A percentile compares a stretch with the other conserved stretches of the same genome.
Evolutionary conservation across 2,888 invertebrate genomes (phyloP).

Genomic region (Agrochola lota): DNA sequence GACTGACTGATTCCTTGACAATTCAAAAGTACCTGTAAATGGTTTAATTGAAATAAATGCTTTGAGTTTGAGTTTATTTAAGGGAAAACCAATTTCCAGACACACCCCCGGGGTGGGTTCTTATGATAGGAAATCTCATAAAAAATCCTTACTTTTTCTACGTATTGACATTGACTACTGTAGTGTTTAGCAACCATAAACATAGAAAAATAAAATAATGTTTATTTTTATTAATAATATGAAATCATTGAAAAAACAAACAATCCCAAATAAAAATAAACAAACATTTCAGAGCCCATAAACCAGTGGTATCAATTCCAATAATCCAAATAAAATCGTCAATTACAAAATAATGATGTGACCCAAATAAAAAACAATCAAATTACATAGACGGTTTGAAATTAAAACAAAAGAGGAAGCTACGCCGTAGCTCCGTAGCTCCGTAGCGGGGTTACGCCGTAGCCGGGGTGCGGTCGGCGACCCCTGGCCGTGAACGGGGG

Average conservation of each 20-base stretch:
- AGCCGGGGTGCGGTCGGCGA: conserved; percentile 90
- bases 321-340: conserved; percentile 27
- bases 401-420: conserved; percentile 86
- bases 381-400: conserved; percentile 66
- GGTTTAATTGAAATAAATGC: too few species aligned
- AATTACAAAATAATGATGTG: conserved; percentile 67
- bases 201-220: not conserved
- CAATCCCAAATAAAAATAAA: not conserved
- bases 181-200: not conserved
- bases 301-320: conserved; percentile 21
- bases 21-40: too few species aligned
- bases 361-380: conserved; percentile 82
- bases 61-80: too few species aligned
- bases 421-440: conserved; percentile 83
- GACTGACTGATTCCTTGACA: too few species aligned
- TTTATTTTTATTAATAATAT: not conserved
- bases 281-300: not conserved
- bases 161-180: not conserved
- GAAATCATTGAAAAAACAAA: not conserved
- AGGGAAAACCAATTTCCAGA: conserved; percentile 6
- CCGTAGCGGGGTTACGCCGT: conserved; percentile 86
- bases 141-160: conserved; percentile 11
- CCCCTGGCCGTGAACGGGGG: conserved; percentile 91
- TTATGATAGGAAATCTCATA: conserved; percentile 19
- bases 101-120: conserved; percentile 15